Evolutionary conservation across 2,797 vertebrate species (phyloP).

Genomic region (Harpagifer antarcticus): DNA sequence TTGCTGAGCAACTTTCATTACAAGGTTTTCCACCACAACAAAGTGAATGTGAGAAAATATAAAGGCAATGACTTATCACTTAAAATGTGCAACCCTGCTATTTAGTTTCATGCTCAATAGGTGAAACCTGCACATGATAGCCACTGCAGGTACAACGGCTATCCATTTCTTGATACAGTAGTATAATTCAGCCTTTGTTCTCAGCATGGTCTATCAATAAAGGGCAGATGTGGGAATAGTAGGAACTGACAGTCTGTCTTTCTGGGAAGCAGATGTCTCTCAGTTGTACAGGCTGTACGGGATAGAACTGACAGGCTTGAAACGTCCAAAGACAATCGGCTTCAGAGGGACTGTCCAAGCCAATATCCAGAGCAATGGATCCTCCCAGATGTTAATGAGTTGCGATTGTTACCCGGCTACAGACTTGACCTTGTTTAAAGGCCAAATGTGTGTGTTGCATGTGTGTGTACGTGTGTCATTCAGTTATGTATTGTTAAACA

Average conservation of each 20-base stretch:
- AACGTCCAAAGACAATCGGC: conserved; percentile 67
- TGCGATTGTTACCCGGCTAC: conserved; percentile 65
- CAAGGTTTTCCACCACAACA: conserved; percentile 9
- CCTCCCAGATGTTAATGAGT: conserved; percentile 71
- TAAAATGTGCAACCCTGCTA: conserved; percentile 9
- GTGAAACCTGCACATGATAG: background rate
- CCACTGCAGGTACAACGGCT: conserved; percentile 5
- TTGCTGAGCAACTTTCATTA: conserved; percentile 18
- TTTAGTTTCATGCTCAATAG: background rate
- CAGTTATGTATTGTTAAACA: conserved; percentile 27
- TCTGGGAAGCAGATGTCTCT: conserved; percentile 68
- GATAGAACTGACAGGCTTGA: conserved; percentile 74
- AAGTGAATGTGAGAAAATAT: conserved; percentile 1
- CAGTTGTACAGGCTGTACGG: conserved; percentile 53
- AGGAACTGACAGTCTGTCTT: conserved; percentile 42
- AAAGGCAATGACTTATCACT: conserved; percentile 6
- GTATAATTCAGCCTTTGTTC: conserved; percentile 18
- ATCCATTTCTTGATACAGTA: background rate
- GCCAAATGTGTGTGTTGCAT: conserved; percentile 29
- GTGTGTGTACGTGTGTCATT: conserved; percentile 7
- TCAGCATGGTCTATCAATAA: conserved; percentile 18
- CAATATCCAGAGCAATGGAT: conserved; percentile 78
- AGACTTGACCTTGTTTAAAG: conserved; percentile 74
- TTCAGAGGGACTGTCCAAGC: conserved; percentile 77
- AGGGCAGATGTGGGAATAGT: conserved; percentile 20